Conservation (phyloP, 2,888 invertebrate species). For the Pocota personata region DNA sequence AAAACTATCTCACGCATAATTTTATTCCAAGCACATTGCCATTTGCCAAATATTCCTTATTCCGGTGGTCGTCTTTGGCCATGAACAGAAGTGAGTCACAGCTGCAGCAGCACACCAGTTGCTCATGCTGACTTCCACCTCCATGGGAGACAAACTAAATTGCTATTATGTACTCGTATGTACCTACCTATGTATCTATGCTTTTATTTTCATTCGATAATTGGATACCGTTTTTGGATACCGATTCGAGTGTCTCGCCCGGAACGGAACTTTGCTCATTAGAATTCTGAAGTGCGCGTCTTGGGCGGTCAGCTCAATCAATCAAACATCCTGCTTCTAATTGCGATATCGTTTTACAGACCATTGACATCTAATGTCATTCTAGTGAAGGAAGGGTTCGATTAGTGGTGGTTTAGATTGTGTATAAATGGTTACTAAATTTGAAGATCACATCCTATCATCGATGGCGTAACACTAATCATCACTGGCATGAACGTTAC, state of each 20-base stretch:
- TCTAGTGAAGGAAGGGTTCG: not conserved
- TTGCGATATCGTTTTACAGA: slow-evolving; percentile 26
- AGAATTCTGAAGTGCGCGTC: slow-evolving; percentile 38
- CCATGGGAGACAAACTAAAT: not conserved
- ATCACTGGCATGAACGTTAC: not conserved
- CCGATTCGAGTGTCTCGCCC: not conserved
- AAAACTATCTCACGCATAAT: slow-evolving; percentile 54
- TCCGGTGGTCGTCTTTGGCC: not conserved
- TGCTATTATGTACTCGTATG: not conserved
- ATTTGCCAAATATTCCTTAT: slow-evolving; percentile 35
- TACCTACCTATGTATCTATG: not conserved
- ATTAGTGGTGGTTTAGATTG: not conserved
- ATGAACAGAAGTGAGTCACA: not conserved
- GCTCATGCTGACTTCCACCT: not conserved
- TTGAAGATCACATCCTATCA: slow-evolving; percentile 15
- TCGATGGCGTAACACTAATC: not conserved
- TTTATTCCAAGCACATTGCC: slow-evolving; percentile 53
- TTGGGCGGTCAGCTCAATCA: slow-evolving; percentile 54
- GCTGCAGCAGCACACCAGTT: not conserved
- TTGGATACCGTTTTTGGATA: slow-evolving; percentile 12
- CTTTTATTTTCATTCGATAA: slow-evolving; percentile 52
- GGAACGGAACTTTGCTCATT: slow-evolving; percentile 45
- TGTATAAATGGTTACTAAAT: not conserved
- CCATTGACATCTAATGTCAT: slow-evolving; percentile 23
- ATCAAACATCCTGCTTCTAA: slow-evolving; percentile 55